Evolutionary conservation across 92 coral and sea anemone species (phyloP).

Genomic region (Siderastrea radians): DNA sequence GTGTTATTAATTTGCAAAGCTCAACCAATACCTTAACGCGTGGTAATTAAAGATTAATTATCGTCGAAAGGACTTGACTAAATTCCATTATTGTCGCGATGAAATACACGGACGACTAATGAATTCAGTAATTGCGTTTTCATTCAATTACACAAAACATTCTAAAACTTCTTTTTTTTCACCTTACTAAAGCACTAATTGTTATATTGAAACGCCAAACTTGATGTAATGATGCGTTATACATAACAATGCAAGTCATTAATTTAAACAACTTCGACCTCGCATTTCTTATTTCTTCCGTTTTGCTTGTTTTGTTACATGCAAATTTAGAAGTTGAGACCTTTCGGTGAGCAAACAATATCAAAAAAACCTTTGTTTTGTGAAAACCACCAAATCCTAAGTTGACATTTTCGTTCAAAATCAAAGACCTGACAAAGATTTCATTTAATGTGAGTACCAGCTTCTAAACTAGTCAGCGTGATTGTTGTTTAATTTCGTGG

Average conservation of each 20-base stretch:
- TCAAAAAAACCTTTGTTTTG: background rate
- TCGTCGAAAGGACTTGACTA: background rate
- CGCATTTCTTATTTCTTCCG: background rate
- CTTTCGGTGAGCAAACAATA: background rate
- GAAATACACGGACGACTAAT: background rate
- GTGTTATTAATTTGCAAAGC: conserved; percentile 11
- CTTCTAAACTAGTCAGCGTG: background rate
- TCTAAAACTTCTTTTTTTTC: background rate
- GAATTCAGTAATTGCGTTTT: background rate
- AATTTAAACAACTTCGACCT: background rate
- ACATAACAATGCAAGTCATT: background rate
- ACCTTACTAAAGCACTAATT: background rate
- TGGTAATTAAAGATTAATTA: conserved; percentile 25
- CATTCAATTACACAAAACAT: background rate
- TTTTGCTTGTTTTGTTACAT: background rate
- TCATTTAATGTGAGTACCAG: background rate
- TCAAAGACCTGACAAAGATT: background rate
- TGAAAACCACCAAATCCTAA: background rate
- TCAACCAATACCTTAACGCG: conserved; percentile 5
- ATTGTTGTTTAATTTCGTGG: background rate
- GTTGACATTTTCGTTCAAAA: background rate
- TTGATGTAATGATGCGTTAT: background rate
- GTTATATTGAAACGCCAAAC: background rate
- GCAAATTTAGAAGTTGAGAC: conserved; percentile 13
- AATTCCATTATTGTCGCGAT: conserved; percentile 44